Percentiles rank a stretch among this genome's conserved stretches.
Conservation (phyloP, 2,888 invertebrate species). For the Eupithecia insigniata region DNA sequence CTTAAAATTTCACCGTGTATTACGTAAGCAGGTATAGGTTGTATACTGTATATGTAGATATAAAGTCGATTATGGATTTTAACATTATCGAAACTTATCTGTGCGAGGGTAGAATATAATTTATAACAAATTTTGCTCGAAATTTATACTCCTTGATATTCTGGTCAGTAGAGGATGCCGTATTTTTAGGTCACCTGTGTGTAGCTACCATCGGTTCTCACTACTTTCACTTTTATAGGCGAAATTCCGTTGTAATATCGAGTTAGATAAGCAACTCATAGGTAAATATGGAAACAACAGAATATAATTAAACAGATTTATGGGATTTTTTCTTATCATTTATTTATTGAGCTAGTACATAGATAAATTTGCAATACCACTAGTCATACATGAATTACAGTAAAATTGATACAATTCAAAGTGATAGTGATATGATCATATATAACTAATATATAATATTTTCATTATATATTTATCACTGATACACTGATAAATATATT, state of each 20-base stretch:
- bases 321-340: too few relatives aligned
- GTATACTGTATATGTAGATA: too few relatives aligned
- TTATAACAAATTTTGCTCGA: conserved; percentile 20
- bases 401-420: too few relatives aligned
- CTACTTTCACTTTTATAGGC: conserved; percentile 42
- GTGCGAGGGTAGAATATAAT: background rate
- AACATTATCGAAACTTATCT: background rate
- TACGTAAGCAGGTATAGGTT: background rate
- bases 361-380: too few relatives aligned
- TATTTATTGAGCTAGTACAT: too few relatives aligned
- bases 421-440: too few relatives aligned
- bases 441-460: too few relatives aligned
- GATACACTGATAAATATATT: too few relatives aligned
- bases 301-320: background rate
- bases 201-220: conserved; percentile 39
- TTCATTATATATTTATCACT: too few relatives aligned
- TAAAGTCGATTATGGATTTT: conserved; percentile 3
- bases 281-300: background rate
- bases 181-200: conserved; percentile 46
- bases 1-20: background rate
- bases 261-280: background rate
- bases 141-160: conserved; percentile 42
- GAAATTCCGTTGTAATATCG: conserved; percentile 3
- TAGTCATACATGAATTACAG: too few relatives aligned
- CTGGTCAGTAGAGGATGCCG: conserved; percentile 40